Conservation (phyloP, 2,113 vertebrate species). For the Pluvialis apricaria region DNA sequence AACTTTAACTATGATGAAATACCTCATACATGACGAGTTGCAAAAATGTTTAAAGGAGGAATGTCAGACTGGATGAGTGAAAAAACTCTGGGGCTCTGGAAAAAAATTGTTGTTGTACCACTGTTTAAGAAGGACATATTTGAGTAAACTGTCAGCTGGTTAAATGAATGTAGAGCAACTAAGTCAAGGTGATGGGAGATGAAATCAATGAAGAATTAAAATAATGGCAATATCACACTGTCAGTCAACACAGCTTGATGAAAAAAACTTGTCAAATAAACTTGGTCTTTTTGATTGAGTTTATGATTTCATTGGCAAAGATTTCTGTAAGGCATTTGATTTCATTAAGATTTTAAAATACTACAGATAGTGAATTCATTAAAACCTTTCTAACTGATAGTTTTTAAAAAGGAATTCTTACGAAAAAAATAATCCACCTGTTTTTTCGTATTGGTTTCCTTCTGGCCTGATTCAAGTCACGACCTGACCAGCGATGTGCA, state of each 20-base stretch:
- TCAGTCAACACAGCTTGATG: neutral
- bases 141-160: neutral
- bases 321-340: neutral
- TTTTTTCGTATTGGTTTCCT: neutral
- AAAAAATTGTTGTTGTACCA: neutral
- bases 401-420: neutral
- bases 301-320: neutral
- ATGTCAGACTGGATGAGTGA: neutral
- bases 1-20: neutral
- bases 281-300: neutral
- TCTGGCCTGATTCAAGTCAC: neutral
- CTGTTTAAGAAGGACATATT: neutral
- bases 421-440: neutral
- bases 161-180: neutral
- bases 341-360: neutral
- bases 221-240: neutral
- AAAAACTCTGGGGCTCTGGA: neutral
- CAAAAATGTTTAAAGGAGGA: neutral
- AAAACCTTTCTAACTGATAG: neutral
- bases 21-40: neutral
- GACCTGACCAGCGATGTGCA: neutral
- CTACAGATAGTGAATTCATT: neutral
- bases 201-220: slow-evolving; percentile 11
- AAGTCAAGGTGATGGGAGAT: neutral
- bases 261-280: neutral